Conservation (phyloP, 2,113 vertebrate species). For the Rhinogobius similis region DNA sequence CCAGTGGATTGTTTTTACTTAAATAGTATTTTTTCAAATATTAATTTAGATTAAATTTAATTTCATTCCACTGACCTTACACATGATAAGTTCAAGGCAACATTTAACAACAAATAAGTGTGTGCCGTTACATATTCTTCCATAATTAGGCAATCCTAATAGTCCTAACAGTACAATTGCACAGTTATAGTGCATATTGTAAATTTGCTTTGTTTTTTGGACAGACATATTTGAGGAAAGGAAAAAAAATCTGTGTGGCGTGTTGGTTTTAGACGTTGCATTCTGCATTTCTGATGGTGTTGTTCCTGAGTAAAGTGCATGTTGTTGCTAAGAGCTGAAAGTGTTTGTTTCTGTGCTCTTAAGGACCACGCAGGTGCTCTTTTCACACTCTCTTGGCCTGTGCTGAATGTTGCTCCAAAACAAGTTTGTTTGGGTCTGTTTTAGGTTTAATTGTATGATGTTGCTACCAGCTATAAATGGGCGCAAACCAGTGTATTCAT, state of each 20-base stretch:
- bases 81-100: too few relatives aligned
- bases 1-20: background rate
- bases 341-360: background rate
- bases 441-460: slow-evolving; percentile 11
- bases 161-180: too few relatives aligned
- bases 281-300: background rate
- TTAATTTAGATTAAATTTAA: too few relatives aligned
- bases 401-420: slow-evolving; percentile 59
- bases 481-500: background rate
- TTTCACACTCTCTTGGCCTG: slow-evolving; percentile 54
- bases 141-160: too few relatives aligned
- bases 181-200: too few relatives aligned
- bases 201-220: background rate
- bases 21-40: too few relatives aligned
- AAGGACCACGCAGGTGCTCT: slow-evolving; percentile 5
- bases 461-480: background rate
- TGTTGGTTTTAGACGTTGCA: background rate
- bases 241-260: too few relatives aligned
- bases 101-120: too few relatives aligned
- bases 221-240: background rate
- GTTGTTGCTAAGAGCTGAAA: slow-evolving; percentile 1
- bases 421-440: slow-evolving; percentile 68
- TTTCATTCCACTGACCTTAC: too few relatives aligned
- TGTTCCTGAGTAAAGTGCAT: background rate
- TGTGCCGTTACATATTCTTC: too few relatives aligned